Conservation (phyloP, 2,888 invertebrate species). For the Griposia aprilina region DNA sequence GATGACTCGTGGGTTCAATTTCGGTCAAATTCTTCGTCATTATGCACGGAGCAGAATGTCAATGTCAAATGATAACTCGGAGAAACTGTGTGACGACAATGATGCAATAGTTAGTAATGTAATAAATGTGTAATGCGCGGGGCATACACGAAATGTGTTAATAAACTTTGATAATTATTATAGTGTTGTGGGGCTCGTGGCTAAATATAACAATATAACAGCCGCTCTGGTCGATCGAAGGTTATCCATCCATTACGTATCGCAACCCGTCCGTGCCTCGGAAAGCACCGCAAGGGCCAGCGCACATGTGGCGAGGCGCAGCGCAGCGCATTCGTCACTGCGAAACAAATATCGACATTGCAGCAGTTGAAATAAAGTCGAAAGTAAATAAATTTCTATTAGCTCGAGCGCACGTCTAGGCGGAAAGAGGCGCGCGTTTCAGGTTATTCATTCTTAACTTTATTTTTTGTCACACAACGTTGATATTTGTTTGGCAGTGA, state of each 20-base stretch:
- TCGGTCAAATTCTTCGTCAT: constrained; percentile 30
- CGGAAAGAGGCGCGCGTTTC: too few species aligned
- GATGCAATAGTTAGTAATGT: constrained; percentile 18
- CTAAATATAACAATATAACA: neutral
- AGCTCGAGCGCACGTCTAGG: too few species aligned
- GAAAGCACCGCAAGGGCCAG: too few species aligned
- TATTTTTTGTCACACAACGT: too few species aligned
- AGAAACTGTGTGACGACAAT: constrained; percentile 12
- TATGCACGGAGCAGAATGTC: constrained; percentile 4
- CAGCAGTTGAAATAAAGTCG: too few species aligned
- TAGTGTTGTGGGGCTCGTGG: neutral
- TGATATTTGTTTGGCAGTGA: too few species aligned
- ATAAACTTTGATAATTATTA: neutral
- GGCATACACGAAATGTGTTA: neutral
- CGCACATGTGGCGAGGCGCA: too few species aligned
- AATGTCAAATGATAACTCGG: constrained; percentile 30
- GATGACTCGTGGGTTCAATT: constrained; percentile 30
- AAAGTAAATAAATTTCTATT: too few species aligned
- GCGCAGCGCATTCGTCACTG: too few species aligned
- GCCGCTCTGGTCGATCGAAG: neutral
- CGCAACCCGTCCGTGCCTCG: neutral
- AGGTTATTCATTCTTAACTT: too few species aligned
- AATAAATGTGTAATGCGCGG: constrained; percentile 3
- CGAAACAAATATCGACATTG: too few species aligned
- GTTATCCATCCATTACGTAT: too few species aligned